phyloP scores from a whole-genome alignment of 2,113 vertebrate species.

The Mustela lutreola region DNA sequence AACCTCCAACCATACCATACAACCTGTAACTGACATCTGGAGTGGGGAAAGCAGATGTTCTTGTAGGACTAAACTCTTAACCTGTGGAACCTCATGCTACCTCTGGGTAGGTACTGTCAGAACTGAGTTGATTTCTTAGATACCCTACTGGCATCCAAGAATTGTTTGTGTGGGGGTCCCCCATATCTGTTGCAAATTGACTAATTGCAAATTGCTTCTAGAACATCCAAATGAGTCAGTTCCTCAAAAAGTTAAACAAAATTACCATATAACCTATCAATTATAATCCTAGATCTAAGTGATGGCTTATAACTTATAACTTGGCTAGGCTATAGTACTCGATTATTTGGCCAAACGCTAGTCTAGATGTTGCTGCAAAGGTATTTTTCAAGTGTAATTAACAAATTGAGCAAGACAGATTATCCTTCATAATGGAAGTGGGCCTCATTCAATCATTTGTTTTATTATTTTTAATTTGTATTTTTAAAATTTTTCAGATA shows the following conservation, averaged over 20 bases:
- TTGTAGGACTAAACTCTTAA: not conserved
- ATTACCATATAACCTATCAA: not conserved
- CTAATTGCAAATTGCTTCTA: not conserved
- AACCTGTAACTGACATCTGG: not conserved
- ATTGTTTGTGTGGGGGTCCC: not conserved
- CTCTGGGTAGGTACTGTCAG: not conserved
- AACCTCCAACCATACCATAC: too few relatives aligned
- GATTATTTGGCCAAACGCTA: not conserved
- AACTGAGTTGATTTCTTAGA: not conserved
- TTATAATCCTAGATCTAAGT: not conserved
- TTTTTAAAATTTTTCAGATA: too few relatives aligned
- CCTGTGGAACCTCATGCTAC: not conserved
- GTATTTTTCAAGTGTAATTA: not conserved
- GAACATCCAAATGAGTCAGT: not conserved
- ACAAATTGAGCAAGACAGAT: not conserved
- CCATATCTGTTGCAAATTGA: not conserved
- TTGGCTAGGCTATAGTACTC: not conserved
- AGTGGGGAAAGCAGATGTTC: not conserved
- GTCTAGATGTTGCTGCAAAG: not conserved
- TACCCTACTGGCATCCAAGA: not conserved
- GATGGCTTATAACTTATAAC: not conserved
- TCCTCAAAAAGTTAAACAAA: not conserved
- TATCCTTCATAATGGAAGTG: not conserved
- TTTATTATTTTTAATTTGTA: too few relatives aligned
- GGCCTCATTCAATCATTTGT: not conserved